Evolutionary conservation across 1,140 invertebrate species (phyloP), one percentile per base, ranked within the genome.

Genomic region (Procambarus virginalis): DNA sequence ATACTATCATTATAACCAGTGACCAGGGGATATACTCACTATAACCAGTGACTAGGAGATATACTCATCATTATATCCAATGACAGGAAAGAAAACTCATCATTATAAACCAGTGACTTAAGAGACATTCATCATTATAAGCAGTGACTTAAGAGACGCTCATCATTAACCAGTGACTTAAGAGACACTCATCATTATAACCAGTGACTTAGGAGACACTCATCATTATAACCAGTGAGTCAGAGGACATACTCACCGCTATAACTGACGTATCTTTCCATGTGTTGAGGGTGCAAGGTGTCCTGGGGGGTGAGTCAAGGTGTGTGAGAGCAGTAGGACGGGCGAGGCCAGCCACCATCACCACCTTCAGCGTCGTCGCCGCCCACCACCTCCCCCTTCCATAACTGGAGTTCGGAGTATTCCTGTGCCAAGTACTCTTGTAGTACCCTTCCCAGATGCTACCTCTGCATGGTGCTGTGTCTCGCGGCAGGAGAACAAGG

Each of bases 231-330:
- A 34, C 34, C 34, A 34, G 34, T 34, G 34, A 34, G 34, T 34
- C 34, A 34, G 34, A 12, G 22, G 22, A 45, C 34, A 8, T 81
- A 12, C 87, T 83, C 17, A 89, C 87, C 87, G 51, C 77, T 60
- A 78, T 89, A 89, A 22, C 87, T 48, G 45, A 89, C 73, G 46
- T 76, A 89, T 51, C 22, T 89, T 14, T 78, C 70, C 9, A 45
- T 22, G 17, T 82, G 79, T 6, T 81, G 58, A 60, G 1, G 1
- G 51, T 6, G 10, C 49, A 64, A 64, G 12, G 9, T 46, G 2
- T 51, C 58, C 84, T 12, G 82, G 82, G 82, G 4, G 82, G 82
- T 12, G 82, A 9, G 51, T 84, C 82, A 6, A 84, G 82, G 46
- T 84, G 60, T n/a, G 64, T 55, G 64, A 84, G 68, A 8, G 82